Evolutionary conservation across 2,888 invertebrate genomes (phyloP), one percentile per base, ranked within the genome.

Genomic region (Bruchidius siliquastri): DNA sequence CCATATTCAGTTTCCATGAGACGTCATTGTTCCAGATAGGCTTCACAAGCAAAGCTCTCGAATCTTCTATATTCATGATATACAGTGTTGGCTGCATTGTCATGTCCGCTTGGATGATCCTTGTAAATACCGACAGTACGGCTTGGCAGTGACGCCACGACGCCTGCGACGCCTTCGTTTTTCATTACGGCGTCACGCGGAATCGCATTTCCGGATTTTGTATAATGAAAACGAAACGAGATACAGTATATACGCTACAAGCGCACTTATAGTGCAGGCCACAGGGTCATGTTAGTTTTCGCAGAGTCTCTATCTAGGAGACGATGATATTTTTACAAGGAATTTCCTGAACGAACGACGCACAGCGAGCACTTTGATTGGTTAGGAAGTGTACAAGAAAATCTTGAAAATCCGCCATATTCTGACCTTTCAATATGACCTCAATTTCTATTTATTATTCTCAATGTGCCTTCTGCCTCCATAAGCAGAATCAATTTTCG

Each of bases 41-140:
- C 49, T 1, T 13, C 13, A 49, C 49, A 49, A 13, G 8, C 49
- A 49, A 49, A 49, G 18, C 18, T 1, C 1, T 13, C 26, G 72
- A 71, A 77, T 76, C 74, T 73, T 75, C 74, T 78, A 76, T 75
- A 76, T 75, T 76, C 78, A 76, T 78, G 75, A 76, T 77, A 78
- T 76, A 74, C 72, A 70, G 77, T 75, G 75, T 78, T 77, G 78
- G 77, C 71, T 73, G 72, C 74, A 73, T 76, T 77, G 49, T 49
- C 49, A 49, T 49, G 49, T 49, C 49, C 49, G 49, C 49, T 49
- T 74, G 75, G 76, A 74, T 74, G 76, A 77, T 77, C 76, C 76
- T 75, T 78, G 75, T 72, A 75, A 75, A 75, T 77, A 75, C 74
- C 71, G 69, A 72, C 71, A n/a, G n/a, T n/a, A n/a, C 68, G 72